Base-by-base conservation (phyloP, 2,113 vertebrate species). In the Leuciscus idus region DNA sequence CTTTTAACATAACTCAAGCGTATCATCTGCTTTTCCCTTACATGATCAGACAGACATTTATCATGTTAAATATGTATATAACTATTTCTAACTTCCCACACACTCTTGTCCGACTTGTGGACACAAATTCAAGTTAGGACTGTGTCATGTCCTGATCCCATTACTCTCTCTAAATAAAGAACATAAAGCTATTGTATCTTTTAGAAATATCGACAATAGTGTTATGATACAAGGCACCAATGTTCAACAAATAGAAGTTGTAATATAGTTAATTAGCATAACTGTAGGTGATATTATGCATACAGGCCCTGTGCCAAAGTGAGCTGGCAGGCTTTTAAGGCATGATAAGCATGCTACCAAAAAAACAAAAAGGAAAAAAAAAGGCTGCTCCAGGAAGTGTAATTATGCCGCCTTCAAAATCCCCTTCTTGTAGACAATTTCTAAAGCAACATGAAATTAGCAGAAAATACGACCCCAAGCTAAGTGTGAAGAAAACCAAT, bases 361-460 rank as follows among this genome's bases (percentile, higher is more conserved):
- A n/a, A n/a, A n/a, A n/a, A n/a, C n/a, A 55, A 73, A 9, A 73
- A 43, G 12, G 43, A 77, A 55, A 72, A 4, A 73, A 43, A 23
- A 43, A 77, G 26, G 3, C 26, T 77, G 26, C 11, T 55, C 28
- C 28, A 28, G 73, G 39, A 76, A 77, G 26, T 2, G 8, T 77
- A 77, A 77, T 77, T 77, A 77, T 30, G 7, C 48, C 17, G 15
- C 75, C 48, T 21, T 77, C 75, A 52, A 50, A 52, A 28, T 19
- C 17, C 55, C 75, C 28, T 77, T 55, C 46, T 77, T 55, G 74
- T 33, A 11, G 28, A 33, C 8, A 52, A 77, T 55, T 77, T 77
- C 50, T 55, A 77, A 77, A 55, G 26, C 75, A 55, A 50, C 75
- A 55, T 77, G 50, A 77, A 52, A 77, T 55, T n/a, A 62, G 4